Conservation (phyloP, 2,113 vertebrate genomes). For the Bos taurus region DNA sequence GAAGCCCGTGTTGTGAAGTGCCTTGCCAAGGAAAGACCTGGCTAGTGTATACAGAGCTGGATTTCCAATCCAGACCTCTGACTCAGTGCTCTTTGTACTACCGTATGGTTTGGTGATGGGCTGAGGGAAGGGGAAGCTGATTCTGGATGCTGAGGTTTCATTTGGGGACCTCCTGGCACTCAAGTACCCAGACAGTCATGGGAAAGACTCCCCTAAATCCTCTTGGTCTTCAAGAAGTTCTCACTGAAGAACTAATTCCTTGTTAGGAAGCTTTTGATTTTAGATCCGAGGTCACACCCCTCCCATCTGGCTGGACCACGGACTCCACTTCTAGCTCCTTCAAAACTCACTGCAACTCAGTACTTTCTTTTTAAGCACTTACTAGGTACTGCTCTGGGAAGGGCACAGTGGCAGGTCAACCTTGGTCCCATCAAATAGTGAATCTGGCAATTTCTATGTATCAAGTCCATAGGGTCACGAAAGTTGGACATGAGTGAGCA, state of each 20-base stretch:
- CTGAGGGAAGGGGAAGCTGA: not conserved
- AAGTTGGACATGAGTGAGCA: not conserved
- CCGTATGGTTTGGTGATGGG: not conserved
- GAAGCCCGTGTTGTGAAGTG: not conserved
- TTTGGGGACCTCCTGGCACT: not conserved
- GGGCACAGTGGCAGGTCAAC: not conserved
- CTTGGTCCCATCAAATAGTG: not conserved
- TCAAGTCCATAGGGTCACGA: not conserved
- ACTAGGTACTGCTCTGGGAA: not conserved
- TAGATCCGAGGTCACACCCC: not conserved
- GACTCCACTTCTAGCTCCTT: not conserved
- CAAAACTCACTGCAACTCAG: not conserved
- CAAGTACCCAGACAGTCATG: not conserved
- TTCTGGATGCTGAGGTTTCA: conserved; percentile 2
- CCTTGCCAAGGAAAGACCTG: not conserved
- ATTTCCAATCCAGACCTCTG: conserved; percentile 13
- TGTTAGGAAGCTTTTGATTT: not conserved
- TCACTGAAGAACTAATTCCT: not conserved
- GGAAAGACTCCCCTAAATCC: not conserved
- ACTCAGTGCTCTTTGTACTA: not conserved
- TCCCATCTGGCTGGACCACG: not conserved
- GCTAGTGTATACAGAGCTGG: not conserved
- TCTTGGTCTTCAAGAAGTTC: not conserved
- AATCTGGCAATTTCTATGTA: not conserved
- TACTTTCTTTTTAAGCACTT: not conserved